Conservation (phyloP, 2,113 vertebrate genomes). For the Casuarius casuarius region DNA sequence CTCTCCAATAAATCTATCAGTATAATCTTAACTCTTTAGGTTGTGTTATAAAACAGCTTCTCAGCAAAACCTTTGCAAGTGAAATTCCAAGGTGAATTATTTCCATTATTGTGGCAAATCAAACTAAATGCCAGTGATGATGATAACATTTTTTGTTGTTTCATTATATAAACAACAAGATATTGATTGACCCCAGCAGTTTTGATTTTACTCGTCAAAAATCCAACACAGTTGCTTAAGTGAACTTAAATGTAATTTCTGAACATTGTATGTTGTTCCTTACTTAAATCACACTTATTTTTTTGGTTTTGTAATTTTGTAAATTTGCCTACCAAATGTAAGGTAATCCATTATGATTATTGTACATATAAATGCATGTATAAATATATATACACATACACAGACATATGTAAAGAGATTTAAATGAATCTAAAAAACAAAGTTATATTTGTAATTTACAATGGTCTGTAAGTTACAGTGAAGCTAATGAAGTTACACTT, state of each 20-base stretch:
- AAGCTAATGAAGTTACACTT: neutral
- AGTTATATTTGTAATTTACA: neutral
- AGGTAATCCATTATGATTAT: neutral
- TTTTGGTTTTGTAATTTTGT: neutral
- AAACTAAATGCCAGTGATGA: neutral
- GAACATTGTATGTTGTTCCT: neutral
- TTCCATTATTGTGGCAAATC: neutral
- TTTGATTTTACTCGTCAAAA: neutral
- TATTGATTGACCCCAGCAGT: neutral
- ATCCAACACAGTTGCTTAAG: neutral
- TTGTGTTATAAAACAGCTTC: neutral
- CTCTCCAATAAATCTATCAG: neutral
- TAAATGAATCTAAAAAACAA: neutral
- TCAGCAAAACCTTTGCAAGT: neutral
- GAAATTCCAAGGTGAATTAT: neutral
- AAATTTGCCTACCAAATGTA: neutral
- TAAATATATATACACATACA: rapidly evolving
- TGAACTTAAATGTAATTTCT: neutral
- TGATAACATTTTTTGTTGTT: neutral
- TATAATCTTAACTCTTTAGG: neutral
- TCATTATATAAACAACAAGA: neutral
- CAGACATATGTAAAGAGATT: neutral
- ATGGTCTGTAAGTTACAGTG: neutral
- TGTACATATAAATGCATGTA: neutral
- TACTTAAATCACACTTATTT: neutral